Evolutionary conservation across 2,113 vertebrate genomes (phyloP).

Genomic region (Oryzias curvinotus): DNA sequence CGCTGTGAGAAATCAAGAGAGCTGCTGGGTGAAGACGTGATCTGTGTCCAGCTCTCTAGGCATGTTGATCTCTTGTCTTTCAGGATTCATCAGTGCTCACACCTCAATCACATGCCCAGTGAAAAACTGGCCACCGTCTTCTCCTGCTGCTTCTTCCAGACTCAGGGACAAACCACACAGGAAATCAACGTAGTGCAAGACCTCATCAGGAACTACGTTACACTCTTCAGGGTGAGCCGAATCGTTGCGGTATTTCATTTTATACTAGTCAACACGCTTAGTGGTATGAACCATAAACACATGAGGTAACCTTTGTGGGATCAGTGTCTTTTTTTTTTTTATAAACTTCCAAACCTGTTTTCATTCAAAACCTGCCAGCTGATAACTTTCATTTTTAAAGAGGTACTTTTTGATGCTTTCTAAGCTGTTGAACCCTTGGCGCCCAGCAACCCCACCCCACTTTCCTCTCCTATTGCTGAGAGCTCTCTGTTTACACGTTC

Average conservation of each 20-base stretch:
- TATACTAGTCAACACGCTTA: neutral
- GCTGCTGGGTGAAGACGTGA: neutral
- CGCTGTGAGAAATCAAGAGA: slow-evolving; percentile 7
- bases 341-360: too few species aligned
- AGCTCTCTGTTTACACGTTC: too few species aligned
- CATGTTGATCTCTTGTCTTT: neutral
- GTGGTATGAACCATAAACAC: too few species aligned
- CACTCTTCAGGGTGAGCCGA: slow-evolving; percentile 89
- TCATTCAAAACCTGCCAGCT: too few species aligned
- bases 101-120: slow-evolving; percentile 89
- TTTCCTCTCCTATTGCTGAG: too few species aligned
- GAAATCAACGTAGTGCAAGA: slow-evolving; percentile 88
- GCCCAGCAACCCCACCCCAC: too few species aligned
- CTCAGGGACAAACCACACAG: slow-evolving; percentile 85
- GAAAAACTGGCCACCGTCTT: slow-evolving; percentile 86
- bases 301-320: too few species aligned
- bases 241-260: neutral
- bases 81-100: slow-evolving; percentile 93
- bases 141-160: slow-evolving; percentile 94
- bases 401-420: too few species aligned
- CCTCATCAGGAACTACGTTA: slow-evolving; percentile 90
- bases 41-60: slow-evolving; percentile 7
- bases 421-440: too few species aligned
- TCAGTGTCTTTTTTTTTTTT: too few species aligned
- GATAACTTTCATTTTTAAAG: too few species aligned